Evolutionary conservation across 2,113 vertebrate genomes (phyloP).

Genomic region (Myiozetetes cayanensis): DNA sequence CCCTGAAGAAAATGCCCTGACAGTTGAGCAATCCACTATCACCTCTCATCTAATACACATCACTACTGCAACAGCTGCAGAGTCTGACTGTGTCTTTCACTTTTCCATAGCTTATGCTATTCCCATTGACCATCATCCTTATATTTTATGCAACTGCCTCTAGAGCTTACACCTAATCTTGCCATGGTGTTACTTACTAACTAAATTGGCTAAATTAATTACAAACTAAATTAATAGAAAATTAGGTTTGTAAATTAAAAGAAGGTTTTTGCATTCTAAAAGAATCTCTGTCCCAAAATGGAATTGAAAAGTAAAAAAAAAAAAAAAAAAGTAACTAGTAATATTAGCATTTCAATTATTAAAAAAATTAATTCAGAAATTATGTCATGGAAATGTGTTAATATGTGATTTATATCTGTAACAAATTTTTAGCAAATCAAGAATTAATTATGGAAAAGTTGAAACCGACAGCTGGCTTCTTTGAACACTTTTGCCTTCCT

Average conservation of each 20-base stretch:
- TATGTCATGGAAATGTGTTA: not conserved
- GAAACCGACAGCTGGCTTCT: not conserved
- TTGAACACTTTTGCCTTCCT: not conserved
- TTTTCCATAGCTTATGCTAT: not conserved
- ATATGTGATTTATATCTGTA: not conserved
- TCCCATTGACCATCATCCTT: fast-evolving
- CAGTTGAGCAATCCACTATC: fast-evolving
- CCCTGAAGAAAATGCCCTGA: not conserved
- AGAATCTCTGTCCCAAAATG: not conserved
- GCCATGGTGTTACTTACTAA: not conserved
- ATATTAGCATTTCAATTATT: not conserved
- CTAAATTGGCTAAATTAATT: not conserved
- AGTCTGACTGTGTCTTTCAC: not conserved
- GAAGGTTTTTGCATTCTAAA: not conserved
- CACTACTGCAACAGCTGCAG: not conserved
- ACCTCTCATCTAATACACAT: not conserved
- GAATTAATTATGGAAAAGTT: not conserved
- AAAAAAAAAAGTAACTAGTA: not conserved
- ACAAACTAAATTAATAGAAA: not conserved
- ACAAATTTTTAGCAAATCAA: not conserved
- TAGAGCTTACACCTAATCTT: not conserved
- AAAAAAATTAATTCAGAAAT: not conserved
- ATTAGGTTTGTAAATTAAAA: not conserved
- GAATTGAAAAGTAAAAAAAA: not conserved
- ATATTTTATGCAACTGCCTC: not conserved